Evolutionary conservation across 1,140 invertebrate genomes (phyloP), one percentile per base, ranked within the genome.

Genomic region (Trichonephila clavipes): DNA sequence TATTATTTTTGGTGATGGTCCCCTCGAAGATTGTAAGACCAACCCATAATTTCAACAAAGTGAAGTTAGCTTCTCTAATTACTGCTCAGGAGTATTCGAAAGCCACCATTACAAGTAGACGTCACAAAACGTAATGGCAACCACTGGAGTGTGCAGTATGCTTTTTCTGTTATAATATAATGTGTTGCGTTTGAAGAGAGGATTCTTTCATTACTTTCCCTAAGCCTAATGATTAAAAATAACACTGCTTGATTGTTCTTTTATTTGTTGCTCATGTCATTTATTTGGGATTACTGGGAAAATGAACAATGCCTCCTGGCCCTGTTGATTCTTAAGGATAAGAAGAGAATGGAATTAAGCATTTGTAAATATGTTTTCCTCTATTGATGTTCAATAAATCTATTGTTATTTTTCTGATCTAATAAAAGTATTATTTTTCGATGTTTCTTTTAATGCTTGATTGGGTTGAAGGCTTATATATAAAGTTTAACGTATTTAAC

Each of bases 41-140:
- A 89, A 69, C 88, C 88, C 88, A 89, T 89, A 89, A 89, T 89
- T 89, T 89, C 88, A 89, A 89, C 88, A 89, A 72, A 89, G 88
- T 89, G 88, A 89, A 89, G 88, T 69, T 77, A 89, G 88, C 88
- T 89, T 66, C 88, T 66, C 88, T 89, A 89, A 89, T 89, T 89
- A 89, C 88, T 66, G 62, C 40, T 88, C 28, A 88, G 87, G 34
- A 66, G 64, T 28, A 88, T 61, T 40, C 87, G 34, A 77, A 89
- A 89, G 64, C 88, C 64, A 51, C 40, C 88, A 89, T 89, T 89
- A 89, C 88, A 89, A 40, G 88, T 89, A 51, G 69, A 89, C 88
- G 88, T 89, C 88, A 89, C 62, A 89, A 62, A 12, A 51, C 21
- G 40, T 89, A 89, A 89, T 89, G 88, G 69, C 44, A 62, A 5